A percentile compares a stretch with the other conserved stretches of the same genome.
These are phyloP conservation scores for Unio delphinus DNA, from an alignment of 2,888 invertebrate species.

Conservation along the genomic window DNA sequence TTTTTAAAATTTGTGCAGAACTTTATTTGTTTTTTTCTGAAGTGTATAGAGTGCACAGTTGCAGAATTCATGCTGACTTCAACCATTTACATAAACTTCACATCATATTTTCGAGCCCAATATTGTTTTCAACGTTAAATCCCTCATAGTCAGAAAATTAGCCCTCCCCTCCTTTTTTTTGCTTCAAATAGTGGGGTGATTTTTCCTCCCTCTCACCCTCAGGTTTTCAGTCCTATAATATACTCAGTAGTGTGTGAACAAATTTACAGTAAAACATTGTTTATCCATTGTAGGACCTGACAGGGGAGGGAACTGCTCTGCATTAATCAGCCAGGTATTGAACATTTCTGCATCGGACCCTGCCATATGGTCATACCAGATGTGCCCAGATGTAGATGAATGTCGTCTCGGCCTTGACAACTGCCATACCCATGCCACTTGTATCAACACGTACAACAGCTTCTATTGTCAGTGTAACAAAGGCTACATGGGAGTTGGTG, in stretches of 20 bases:
- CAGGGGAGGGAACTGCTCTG: conserved; percentile 49
- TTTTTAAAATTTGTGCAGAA: no score
- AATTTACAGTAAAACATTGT: not conserved
- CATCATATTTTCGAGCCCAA: no score
- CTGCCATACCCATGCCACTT: conserved; percentile 91
- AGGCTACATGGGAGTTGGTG: conserved; percentile 91
- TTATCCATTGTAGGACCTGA: conserved; percentile 77
- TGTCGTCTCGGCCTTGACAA: conserved; percentile 89
- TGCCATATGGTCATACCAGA: conserved; percentile 86
- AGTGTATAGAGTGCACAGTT: no score
- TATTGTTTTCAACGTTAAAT: no score
- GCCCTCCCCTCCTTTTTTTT: no score
- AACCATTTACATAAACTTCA: no score
- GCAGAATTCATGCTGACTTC: no score
- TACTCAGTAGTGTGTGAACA: not conserved
- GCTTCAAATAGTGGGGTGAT: not conserved
- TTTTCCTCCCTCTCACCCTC: not conserved
- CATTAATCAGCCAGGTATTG: conserved; percentile 32
- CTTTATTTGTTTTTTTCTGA: no score
- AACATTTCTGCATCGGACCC: conserved; percentile 26
- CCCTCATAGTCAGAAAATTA: no score
- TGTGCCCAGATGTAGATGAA: conserved; percentile 91
- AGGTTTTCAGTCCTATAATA: not conserved
- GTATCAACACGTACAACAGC: conserved; percentile 88
- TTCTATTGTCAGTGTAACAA: conserved; percentile 87